Percentiles rank a stretch among this genome's conserved stretches.
These are phyloP conservation scores for Resseliella maxima DNA, from an alignment of 2,888 invertebrate species.

Conservation along the genomic window DNA sequence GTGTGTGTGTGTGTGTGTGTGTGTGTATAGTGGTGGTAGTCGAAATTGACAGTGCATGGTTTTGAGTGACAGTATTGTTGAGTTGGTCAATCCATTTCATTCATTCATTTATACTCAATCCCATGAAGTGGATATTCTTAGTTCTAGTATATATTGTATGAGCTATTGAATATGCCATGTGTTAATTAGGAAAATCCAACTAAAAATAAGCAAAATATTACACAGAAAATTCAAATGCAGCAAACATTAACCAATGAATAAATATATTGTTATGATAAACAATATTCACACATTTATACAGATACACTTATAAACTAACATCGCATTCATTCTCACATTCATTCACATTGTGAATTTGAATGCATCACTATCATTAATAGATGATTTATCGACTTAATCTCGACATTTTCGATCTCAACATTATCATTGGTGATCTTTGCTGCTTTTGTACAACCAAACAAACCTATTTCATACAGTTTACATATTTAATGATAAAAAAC, in stretches of 20 bases:
- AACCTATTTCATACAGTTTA: neutral
- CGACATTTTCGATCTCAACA: neutral
- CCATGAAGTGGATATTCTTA: neutral
- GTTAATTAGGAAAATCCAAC: neutral
- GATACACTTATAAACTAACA: neutral
- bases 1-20: no score
- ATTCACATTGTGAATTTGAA: no score
- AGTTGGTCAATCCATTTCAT: neutral
- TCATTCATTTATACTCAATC: no score
- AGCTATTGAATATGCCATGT: slow-evolving; percentile 1
- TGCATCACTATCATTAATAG: neutral
- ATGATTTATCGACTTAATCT: slow-evolving; percentile 10
- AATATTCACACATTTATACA: neutral
- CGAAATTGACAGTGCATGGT: no score
- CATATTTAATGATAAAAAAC: slow-evolving; percentile 4
- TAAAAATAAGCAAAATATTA: slow-evolving; percentile 20
- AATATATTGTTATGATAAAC: neutral
- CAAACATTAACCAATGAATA: slow-evolving; percentile 6
- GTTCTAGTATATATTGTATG: neutral
- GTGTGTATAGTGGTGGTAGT: no score
- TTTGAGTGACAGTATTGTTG: neutral
- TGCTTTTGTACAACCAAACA: neutral
- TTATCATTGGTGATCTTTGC: neutral
- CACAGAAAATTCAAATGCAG: neutral
- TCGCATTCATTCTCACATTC: no score